Evolutionary conservation across 64 coral and sea anemone species (phyloP), one percentile per base, ranked within the genome.

Genomic region (Stichodactyla mertensii): DNA sequence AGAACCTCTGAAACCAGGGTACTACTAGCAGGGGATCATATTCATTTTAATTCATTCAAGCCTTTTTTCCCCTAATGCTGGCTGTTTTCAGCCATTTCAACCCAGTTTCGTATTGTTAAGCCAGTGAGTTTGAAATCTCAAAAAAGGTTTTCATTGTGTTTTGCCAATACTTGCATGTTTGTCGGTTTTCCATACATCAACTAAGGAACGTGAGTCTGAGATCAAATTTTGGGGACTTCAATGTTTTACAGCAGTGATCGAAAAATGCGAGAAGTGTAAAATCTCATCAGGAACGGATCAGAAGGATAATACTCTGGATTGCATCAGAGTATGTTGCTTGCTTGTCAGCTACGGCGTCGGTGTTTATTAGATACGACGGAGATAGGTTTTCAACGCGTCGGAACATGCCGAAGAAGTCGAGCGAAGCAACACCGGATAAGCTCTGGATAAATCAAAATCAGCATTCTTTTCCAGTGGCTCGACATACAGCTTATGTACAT

Each of bases 301-400:
- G 4, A 27, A 4, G 69, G 69, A 74, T 74, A 31, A 28, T 10
- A 74, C 36, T 74, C 69, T 74, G 69, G 69, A 74, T 74, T 26
- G n/a, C 69, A 74, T 74, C 69, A 74, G 69, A 74, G 11, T 4
- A 23, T 70, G n/a, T 31, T n/a, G 36, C 69, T n/a, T 5, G 19
- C 23, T 74, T 74, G n/a, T 74, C 69, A 74, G n/a, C 24, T 74
- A 31, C 26, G 69, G 7, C 36, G 36, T 27, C 69, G 24, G 69
- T 31, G 69, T 74, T 74, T 74, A 8, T 74, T 26, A 74, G 69
- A 74, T 74, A 74, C 69, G 69, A 74, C 69, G 24, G 69, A 74
- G 69, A 74, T 74, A 74, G 69, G 69, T 74, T 74, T 74, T 31
- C 69, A 31, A 74, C 69, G 24, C 69, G 69, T 31, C 24, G 69